Evolutionary conservation across 2,797 vertebrate genomes (phyloP).

Genomic region (Melanotaenia pygmaea): DNA sequence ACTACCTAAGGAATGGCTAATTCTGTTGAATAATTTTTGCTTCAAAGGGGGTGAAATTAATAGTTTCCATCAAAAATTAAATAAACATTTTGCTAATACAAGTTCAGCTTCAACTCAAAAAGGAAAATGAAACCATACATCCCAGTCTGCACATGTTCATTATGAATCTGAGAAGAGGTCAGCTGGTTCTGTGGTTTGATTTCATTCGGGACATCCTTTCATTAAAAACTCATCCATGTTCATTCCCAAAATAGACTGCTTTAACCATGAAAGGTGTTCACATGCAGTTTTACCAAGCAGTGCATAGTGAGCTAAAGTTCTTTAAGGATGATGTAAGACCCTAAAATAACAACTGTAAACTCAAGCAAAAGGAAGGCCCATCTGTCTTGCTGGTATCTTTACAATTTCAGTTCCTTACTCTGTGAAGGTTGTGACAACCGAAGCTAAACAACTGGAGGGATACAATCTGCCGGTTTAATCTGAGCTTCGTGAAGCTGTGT

Average conservation of each 20-base stretch:
- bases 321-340: constrained; percentile 66
- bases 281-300: constrained; percentile 45
- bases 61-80: not conserved
- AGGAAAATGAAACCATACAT: constrained; percentile 3
- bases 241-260: constrained; percentile 37
- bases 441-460: constrained; percentile 28
- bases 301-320: constrained; percentile 43
- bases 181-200: constrained; percentile 18
- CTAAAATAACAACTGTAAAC: constrained; percentile 69
- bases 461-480: constrained; percentile 2
- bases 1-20: not conserved
- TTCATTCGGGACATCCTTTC: constrained; percentile 25
- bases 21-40: not conserved
- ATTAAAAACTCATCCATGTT: constrained; percentile 26
- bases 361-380: constrained; percentile 45
- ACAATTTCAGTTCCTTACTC: constrained; percentile 60
- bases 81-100: not conserved
- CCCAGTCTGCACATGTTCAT: not conserved
- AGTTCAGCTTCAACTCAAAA: not conserved
- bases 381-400: constrained; percentile 36
- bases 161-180: constrained; percentile 10
- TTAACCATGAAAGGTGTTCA: constrained; percentile 73
- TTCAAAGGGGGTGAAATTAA: not conserved
- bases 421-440: constrained; percentile 36
- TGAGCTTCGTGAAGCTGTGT: not conserved